phyloP scores from a whole-genome alignment of 2,888 invertebrate species.

The Andrena fulva region DNA sequence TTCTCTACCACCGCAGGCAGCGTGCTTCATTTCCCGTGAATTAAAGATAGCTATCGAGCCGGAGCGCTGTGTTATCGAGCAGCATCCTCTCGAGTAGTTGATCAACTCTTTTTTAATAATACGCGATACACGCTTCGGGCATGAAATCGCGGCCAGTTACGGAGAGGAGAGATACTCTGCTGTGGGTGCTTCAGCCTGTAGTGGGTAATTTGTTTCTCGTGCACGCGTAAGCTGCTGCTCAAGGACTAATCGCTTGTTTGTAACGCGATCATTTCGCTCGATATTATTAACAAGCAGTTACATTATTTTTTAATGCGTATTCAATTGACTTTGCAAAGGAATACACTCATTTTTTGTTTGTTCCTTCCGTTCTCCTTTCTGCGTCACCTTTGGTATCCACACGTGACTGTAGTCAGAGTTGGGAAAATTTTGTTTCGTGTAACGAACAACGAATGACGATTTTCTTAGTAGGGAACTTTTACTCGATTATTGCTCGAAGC shows the following conservation, averaged over 20 bases:
- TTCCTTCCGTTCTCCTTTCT: too few relatives aligned
- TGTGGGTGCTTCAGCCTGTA: slow-evolving; percentile 31
- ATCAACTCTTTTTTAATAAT: slow-evolving; percentile 59
- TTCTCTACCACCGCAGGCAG: slow-evolving; percentile 19
- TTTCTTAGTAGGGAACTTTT: too few relatives aligned
- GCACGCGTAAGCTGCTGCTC: not conserved
- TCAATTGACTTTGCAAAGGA: too few relatives aligned
- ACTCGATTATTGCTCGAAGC: too few relatives aligned
- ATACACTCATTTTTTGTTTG: too few relatives aligned
- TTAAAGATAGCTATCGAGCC: slow-evolving; percentile 62
- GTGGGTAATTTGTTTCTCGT: not conserved
- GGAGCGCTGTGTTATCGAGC: slow-evolving; percentile 56
- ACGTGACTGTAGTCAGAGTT: too few relatives aligned
- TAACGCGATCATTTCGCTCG: not conserved
- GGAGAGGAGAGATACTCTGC: not conserved
- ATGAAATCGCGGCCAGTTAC: slow-evolving; percentile 6
- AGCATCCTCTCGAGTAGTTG: slow-evolving; percentile 50
- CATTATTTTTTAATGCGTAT: too few relatives aligned
- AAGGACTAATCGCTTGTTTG: slow-evolving; percentile 1
- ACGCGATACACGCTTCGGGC: slow-evolving; percentile 17
- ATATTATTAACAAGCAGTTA: too few relatives aligned
- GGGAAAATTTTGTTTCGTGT: too few relatives aligned
- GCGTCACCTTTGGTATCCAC: too few relatives aligned
- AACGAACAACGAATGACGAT: too few relatives aligned
- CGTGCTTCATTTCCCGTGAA: slow-evolving; percentile 40